Percentiles rank a stretch among this genome's conserved stretches.
phyloP scores from a whole-genome alignment of 2,888 invertebrate genomes.

The Electrophaes corylata region DNA sequence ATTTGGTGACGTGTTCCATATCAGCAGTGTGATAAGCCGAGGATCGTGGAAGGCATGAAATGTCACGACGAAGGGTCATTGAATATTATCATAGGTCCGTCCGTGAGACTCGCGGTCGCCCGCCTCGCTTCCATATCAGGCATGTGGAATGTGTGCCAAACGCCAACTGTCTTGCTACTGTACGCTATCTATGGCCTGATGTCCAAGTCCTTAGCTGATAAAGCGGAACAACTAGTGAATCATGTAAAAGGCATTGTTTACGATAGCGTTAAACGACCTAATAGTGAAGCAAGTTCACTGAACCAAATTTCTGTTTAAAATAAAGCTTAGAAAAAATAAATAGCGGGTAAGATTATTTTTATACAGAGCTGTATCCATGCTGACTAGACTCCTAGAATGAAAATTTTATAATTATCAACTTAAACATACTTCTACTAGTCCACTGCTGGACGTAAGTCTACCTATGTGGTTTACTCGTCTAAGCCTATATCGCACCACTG shows the following conservation, averaged over 20 bases:
- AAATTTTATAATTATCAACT: too few species aligned
- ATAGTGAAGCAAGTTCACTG: slow-evolving; percentile 26
- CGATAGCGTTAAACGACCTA: slow-evolving; percentile 22
- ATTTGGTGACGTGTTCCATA: slow-evolving; percentile 45
- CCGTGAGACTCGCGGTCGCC: slow-evolving; percentile 66
- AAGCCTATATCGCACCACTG: background rate
- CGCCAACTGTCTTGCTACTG: slow-evolving; percentile 63
- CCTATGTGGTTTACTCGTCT: too few species aligned
- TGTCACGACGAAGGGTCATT: slow-evolving; percentile 63
- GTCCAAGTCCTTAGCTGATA: slow-evolving; percentile 30
- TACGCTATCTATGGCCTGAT: slow-evolving; percentile 45
- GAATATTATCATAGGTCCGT: slow-evolving; percentile 60
- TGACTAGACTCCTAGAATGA: background rate
- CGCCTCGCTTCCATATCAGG: slow-evolving; percentile 73
- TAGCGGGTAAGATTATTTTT: background rate
- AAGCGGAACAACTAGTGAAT: slow-evolving; percentile 35
- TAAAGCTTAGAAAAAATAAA: slow-evolving; percentile 9
- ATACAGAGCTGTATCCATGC: background rate
- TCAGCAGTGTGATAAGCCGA: slow-evolving; percentile 41
- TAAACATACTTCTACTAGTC: too few species aligned
- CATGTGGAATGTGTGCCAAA: slow-evolving; percentile 75
- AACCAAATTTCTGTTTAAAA: slow-evolving; percentile 19
- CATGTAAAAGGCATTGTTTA: slow-evolving; percentile 29
- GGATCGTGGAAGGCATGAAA: slow-evolving; percentile 57
- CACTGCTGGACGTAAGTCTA: too few species aligned